phyloP scores from a whole-genome alignment of 35 echinoderm and acorn worm species.

The Anneissia japonica region DNA sequence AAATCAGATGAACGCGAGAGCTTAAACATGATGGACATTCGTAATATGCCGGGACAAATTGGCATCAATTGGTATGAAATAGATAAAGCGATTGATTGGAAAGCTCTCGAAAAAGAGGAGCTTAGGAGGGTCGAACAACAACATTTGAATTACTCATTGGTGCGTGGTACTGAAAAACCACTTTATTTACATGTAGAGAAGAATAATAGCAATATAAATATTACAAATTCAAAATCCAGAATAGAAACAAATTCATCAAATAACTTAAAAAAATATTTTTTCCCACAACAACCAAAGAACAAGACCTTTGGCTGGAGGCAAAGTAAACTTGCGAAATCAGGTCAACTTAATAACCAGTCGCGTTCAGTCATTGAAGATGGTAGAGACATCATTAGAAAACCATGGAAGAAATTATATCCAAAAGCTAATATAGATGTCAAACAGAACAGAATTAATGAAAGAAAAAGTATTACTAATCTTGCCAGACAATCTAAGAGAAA shows the following conservation, averaged over 20 bases:
- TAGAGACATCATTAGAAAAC: not conserved
- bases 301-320: not conserved
- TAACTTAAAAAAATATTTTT: not conserved
- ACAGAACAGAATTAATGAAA: not conserved
- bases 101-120: not conserved
- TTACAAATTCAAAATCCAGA: not conserved
- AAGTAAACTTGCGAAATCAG: not conserved
- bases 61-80: not conserved
- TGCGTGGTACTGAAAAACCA: not conserved
- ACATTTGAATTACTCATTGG: not conserved
- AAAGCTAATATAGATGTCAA: not conserved
- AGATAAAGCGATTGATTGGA: not conserved
- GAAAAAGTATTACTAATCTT: not conserved
- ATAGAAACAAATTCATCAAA: not conserved
- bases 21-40: not conserved
- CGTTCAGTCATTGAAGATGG: not conserved
- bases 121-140: not conserved
- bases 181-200: not conserved
- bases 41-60: not conserved
- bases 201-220: not conserved
- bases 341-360: not conserved
- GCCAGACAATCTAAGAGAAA: not conserved
- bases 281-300: not conserved
- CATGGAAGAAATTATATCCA: not conserved
- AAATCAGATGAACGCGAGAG: not conserved